Evolutionary conservation across 1,140 invertebrate species (phyloP).

Genomic region (Calliphora vicina): DNA sequence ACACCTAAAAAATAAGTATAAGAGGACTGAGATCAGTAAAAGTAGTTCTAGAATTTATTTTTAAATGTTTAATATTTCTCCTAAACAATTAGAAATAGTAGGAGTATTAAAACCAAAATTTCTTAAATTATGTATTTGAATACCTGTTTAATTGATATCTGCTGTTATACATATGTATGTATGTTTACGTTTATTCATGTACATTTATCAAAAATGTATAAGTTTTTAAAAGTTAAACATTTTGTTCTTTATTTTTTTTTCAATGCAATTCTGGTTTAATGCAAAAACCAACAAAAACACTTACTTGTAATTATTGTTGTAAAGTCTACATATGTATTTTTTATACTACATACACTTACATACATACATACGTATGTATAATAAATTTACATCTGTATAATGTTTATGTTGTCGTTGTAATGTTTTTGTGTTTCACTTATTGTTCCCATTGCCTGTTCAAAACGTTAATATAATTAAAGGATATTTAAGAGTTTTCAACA

Average conservation of each 20-base stretch:
- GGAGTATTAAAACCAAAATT: no score
- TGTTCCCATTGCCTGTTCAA: background rate
- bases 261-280: background rate
- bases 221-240: background rate
- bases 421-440: background rate
- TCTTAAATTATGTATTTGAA: no score
- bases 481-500: conserved; percentile 8
- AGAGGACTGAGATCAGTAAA: no score
- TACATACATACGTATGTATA: no score
- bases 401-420: background rate
- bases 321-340: background rate
- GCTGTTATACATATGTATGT: no score
- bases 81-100: no score
- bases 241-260: background rate
- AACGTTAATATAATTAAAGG: conserved; percentile 3
- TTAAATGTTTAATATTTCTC: no score
- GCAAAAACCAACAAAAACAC: background rate
- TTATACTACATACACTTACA: background rate
- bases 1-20: no score
- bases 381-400: no score
- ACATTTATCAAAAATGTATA: background rate
- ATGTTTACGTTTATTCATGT: no score
- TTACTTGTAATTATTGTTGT: background rate
- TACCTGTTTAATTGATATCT: no score
- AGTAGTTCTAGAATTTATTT: no score